phyloP scores from a whole-genome alignment of 1,140 invertebrate genomes.

The Archivesica marissinica region DNA sequence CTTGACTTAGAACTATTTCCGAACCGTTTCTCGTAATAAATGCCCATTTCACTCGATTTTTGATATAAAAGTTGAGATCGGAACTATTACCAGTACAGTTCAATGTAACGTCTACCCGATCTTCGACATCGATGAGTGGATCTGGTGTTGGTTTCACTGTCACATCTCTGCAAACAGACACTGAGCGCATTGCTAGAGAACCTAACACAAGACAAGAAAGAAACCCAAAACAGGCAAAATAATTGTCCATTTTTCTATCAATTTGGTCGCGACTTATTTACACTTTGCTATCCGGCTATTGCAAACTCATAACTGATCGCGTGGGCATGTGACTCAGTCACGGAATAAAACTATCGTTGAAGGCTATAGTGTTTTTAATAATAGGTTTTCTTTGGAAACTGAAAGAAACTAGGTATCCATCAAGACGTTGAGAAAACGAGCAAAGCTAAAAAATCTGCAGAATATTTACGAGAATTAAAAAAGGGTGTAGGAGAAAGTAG shows the following conservation, averaged over 20 bases:
- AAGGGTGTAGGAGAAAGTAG: too few relatives aligned
- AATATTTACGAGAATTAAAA: too few relatives aligned
- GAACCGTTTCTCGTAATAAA: not conserved
- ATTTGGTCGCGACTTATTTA: too few relatives aligned
- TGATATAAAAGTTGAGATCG: slow-evolving; percentile 49
- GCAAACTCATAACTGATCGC: too few relatives aligned
- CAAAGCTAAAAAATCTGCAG: too few relatives aligned
- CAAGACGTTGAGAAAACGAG: too few relatives aligned
- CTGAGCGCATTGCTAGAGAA: not conserved
- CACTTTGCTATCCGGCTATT: too few relatives aligned
- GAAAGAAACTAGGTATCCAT: too few relatives aligned
- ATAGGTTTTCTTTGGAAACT: too few relatives aligned
- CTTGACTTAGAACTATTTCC: not conserved
- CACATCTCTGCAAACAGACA: not conserved
- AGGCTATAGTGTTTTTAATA: too few relatives aligned
- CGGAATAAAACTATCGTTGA: too few relatives aligned
- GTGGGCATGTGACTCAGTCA: too few relatives aligned
- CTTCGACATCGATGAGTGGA: not conserved
- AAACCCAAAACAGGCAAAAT: not conserved
- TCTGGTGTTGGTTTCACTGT: slow-evolving; percentile 9
- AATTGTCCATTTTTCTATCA: not conserved
- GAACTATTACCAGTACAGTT: slow-evolving; percentile 42
- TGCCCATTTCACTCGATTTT: slow-evolving; percentile 24
- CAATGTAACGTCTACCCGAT: slow-evolving; percentile 8
- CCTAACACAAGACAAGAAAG: slow-evolving; percentile 11